These are phyloP conservation scores for Acipenser oxyrinchus DNA, from an alignment of 2,797 vertebrate species.

Conservation along the genomic window DNA sequence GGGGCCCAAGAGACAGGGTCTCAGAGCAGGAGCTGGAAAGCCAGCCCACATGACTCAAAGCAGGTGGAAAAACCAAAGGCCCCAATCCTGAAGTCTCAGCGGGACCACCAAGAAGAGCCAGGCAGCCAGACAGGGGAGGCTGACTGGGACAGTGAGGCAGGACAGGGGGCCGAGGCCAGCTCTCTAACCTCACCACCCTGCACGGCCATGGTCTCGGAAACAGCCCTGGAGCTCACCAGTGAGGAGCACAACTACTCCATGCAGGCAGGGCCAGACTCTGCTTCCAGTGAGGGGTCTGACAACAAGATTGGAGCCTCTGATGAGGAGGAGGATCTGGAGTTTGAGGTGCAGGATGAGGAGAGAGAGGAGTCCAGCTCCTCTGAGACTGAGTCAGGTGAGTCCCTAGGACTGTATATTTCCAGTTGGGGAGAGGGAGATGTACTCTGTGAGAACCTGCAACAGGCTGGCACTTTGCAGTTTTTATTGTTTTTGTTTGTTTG, in stretches of 20 bases:
- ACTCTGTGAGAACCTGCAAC: too few species aligned
- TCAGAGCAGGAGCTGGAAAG: too few species aligned
- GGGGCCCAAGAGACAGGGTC: too few species aligned
- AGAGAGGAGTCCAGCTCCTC: conserved; percentile 49
- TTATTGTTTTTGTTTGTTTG: too few species aligned
- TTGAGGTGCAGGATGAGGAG: conserved; percentile 40
- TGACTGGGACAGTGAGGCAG: conserved; percentile 3
- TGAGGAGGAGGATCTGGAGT: conserved; percentile 18
- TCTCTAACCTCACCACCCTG: neutral
- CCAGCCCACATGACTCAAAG: too few species aligned
- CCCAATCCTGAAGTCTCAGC: conserved; percentile 21
- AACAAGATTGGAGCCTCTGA: conserved; percentile 16
- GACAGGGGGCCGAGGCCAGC: conserved; percentile 4
- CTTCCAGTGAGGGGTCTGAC: conserved; percentile 20
- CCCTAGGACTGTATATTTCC: too few species aligned
- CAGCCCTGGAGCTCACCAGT: conserved; percentile 49
- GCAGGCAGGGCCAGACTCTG: conserved; percentile 32
- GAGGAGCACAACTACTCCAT: conserved; percentile 66
- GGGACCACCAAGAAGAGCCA: conserved; percentile 50
- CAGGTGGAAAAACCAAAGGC: neutral
- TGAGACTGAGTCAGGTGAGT: conserved; percentile 52
- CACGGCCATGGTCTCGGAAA: conserved; percentile 19
- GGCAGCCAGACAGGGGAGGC: conserved; percentile 18
- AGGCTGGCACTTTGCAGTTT: too few species aligned
- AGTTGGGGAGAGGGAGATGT: too few species aligned